phyloP scores from a whole-genome alignment of 2,797 vertebrate genomes.

The Peromyscus nudipes region DNA sequence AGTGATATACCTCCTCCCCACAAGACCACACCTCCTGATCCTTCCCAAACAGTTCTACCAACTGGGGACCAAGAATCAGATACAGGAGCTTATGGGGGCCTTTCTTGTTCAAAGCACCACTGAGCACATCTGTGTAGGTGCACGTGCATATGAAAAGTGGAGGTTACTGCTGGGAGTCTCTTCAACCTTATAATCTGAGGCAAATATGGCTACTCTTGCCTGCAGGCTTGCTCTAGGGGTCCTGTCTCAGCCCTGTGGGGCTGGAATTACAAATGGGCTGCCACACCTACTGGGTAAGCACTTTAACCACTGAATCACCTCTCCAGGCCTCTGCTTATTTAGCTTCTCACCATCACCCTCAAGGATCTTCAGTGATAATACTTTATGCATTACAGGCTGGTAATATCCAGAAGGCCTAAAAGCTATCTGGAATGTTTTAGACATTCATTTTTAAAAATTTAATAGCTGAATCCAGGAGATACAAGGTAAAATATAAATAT shows the following conservation, averaged over 20 bases:
- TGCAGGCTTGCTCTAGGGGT: neutral
- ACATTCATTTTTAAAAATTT: neutral
- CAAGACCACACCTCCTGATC: neutral
- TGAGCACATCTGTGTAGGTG: too few relatives aligned
- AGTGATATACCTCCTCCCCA: too few relatives aligned
- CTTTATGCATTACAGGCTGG: neutral
- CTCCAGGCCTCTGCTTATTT: too few relatives aligned
- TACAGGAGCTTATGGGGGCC: too few relatives aligned
- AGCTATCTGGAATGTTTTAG: neutral
- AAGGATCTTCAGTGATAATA: neutral
- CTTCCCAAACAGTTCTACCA: neutral
- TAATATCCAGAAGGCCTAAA: neutral
- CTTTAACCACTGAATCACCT: neutral
- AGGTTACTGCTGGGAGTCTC: neutral
- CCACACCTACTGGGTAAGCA: neutral
- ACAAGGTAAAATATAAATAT: neutral
- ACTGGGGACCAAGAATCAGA: neutral
- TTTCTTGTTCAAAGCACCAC: neutral
- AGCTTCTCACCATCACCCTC: neutral
- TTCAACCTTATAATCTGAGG: neutral
- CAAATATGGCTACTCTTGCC: neutral
- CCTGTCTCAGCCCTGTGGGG: neutral
- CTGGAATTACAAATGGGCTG: neutral
- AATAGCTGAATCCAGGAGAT: neutral
- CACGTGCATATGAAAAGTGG: neutral